phyloP scores from a whole-genome alignment of 2,113 vertebrate genomes.

The Hassar affinis region DNA sequence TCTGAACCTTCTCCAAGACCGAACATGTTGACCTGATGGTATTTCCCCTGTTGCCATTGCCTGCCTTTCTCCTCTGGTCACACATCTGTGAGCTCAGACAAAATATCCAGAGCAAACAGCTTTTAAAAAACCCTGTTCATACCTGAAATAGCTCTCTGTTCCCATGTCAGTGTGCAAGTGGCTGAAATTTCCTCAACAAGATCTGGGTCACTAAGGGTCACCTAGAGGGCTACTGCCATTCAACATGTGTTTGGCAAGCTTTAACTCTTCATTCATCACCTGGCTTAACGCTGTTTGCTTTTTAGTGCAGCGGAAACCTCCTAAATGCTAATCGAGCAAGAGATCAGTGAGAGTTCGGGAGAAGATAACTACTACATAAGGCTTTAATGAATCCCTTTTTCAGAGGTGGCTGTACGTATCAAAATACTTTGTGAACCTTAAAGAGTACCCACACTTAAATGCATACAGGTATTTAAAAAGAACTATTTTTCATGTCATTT shows the following conservation, averaged over 20 bases:
- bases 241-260: conserved; percentile 28
- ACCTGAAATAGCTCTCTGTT: conserved; percentile 52
- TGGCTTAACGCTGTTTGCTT: conserved; percentile 33
- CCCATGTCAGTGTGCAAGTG: conserved; percentile 46
- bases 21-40: conserved; percentile 29
- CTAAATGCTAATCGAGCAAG: conserved; percentile 6
- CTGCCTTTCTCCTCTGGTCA: conserved; percentile 43
- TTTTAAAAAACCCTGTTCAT: conserved; percentile 50
- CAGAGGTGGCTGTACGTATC: neutral
- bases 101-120: conserved; percentile 52
- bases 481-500: neutral
- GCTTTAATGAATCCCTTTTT: neutral
- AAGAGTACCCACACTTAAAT: neutral
- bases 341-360: neutral
- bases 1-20: conserved; percentile 21
- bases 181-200: conserved; percentile 46
- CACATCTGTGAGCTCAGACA: conserved; percentile 56
- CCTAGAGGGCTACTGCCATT: conserved; percentile 46
- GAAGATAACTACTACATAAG: neutral
- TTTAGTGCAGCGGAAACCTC: conserved; percentile 32
- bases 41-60: conserved; percentile 32
- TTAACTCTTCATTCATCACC: conserved; percentile 39
- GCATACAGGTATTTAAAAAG: neutral
- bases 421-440: neutral
- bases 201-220: conserved; percentile 45